Percentiles rank a stretch among this genome's conserved stretches.
Evolutionary conservation across 23 tunicate species (phyloP).

Genomic region (Trididemnum miniatum): DNA sequence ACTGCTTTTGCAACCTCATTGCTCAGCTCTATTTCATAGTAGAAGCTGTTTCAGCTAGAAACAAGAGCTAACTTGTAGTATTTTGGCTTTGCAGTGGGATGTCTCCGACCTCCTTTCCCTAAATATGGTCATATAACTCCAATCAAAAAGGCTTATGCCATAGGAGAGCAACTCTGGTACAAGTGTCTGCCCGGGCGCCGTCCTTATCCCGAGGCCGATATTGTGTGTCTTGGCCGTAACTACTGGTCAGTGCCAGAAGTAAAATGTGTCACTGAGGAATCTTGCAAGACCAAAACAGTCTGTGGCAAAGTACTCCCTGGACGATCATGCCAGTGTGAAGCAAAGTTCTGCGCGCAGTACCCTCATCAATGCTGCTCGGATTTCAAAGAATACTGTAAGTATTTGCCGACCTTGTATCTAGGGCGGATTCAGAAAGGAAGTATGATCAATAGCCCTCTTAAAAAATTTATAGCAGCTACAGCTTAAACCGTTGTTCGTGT

Average conservation of each 20-base stretch:
- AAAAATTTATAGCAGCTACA: too few species aligned
- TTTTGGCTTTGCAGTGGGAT: neutral
- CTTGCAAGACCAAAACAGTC: neutral
- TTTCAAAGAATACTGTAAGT: neutral
- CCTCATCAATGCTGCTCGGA: slow-evolving; percentile 5
- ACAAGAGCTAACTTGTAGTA: neutral
- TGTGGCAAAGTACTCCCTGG: neutral
- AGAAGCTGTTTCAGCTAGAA: too few species aligned
- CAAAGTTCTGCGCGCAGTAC: neutral
- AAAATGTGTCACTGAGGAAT: slow-evolving; percentile 8
- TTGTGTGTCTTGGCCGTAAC: neutral
- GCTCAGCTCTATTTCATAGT: too few species aligned
- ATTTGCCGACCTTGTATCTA: too few species aligned
- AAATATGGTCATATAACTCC: neutral
- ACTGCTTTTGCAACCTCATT: too few species aligned
- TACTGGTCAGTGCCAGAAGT: neutral
- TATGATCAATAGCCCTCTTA: too few species aligned
- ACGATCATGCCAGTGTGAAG: slow-evolving; percentile 3
- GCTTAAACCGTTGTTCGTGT: too few species aligned
- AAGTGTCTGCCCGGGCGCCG: slow-evolving; percentile 3
- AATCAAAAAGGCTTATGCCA: neutral
- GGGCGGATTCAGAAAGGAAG: too few species aligned
- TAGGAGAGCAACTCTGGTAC: neutral
- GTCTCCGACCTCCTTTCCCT: neutral
- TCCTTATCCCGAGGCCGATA: neutral